Evolutionary conservation across 1,140 invertebrate species (phyloP).

Genomic region (Drosophila obscura): DNA sequence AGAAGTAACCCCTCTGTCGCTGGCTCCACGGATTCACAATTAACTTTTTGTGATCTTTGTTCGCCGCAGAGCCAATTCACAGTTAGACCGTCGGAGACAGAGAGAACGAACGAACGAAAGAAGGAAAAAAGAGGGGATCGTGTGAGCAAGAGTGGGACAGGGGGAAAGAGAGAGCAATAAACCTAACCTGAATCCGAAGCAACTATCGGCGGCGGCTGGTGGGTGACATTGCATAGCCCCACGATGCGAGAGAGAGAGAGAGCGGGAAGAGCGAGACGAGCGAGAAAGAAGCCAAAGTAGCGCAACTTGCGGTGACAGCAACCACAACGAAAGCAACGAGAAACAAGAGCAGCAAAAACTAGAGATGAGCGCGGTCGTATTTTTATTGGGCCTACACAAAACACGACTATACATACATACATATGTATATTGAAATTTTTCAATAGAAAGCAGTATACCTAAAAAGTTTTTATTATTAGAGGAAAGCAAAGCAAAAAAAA

Average conservation of each 20-base stretch:
- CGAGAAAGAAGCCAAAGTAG: constrained; percentile 63
- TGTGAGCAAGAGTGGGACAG: neutral
- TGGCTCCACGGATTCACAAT: constrained; percentile 18
- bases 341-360: constrained; percentile 35
- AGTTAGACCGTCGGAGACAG: constrained; percentile 50
- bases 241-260: constrained; percentile 11
- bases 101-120: neutral
- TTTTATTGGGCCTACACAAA: too few relatives aligned
- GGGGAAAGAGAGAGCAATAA: constrained; percentile 30
- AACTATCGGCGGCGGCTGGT: constrained; percentile 34
- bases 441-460: too few relatives aligned
- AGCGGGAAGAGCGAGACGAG: constrained; percentile 18
- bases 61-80: constrained; percentile 60
- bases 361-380: neutral
- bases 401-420: too few relatives aligned
- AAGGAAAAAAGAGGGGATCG: constrained; percentile 33
- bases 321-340: constrained; percentile 21
- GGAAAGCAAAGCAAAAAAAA: too few relatives aligned
- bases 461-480: too few relatives aligned
- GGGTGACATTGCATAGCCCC: constrained; percentile 61
- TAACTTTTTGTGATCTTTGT: constrained; percentile 59
- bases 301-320: constrained; percentile 72
- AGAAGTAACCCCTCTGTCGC: constrained; percentile 12
- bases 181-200: constrained; percentile 34
- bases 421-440: neutral